These are phyloP conservation scores for Lamellibrachia luymesi DNA, from an alignment of 1,140 invertebrate genomes.

Conservation along the genomic window DNA sequence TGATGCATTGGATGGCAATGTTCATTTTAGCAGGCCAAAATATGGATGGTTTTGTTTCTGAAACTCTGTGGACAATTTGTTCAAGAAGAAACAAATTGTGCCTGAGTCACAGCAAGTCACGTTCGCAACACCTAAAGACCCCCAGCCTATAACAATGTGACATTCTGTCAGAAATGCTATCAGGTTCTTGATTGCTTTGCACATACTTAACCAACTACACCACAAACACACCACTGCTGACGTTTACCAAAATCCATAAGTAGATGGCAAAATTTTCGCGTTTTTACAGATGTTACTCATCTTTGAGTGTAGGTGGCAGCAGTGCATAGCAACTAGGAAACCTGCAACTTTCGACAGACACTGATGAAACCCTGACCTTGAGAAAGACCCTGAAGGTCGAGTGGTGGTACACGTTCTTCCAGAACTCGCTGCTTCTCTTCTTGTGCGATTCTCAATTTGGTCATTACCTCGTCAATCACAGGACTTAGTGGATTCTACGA, in stretches of 20 bases:
- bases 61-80: background rate
- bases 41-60: background rate
- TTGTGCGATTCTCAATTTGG: conserved; percentile 26
- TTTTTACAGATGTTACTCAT: background rate
- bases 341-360: conserved; percentile 5
- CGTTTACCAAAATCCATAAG: background rate
- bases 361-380: conserved; percentile 20
- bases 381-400: conserved; percentile 28
- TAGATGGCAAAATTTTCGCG: background rate
- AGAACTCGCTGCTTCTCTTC: conserved; percentile 30
- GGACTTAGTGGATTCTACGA: conserved; percentile 19
- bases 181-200: background rate
- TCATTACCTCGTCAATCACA: conserved; percentile 27
- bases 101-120: background rate
- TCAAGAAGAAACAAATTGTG: background rate
- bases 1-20: background rate
- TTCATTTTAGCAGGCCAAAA: background rate
- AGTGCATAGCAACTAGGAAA: background rate
- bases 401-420: conserved; percentile 30
- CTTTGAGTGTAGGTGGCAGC: background rate
- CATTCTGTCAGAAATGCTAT: conserved; percentile 5
- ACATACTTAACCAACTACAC: background rate
- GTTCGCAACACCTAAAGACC: conserved; percentile 19
- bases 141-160: conserved; percentile 25
- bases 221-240: background rate